Evolutionary conservation across 2,113 vertebrate species (phyloP).

Genomic region (Saccopteryx bilineata): DNA sequence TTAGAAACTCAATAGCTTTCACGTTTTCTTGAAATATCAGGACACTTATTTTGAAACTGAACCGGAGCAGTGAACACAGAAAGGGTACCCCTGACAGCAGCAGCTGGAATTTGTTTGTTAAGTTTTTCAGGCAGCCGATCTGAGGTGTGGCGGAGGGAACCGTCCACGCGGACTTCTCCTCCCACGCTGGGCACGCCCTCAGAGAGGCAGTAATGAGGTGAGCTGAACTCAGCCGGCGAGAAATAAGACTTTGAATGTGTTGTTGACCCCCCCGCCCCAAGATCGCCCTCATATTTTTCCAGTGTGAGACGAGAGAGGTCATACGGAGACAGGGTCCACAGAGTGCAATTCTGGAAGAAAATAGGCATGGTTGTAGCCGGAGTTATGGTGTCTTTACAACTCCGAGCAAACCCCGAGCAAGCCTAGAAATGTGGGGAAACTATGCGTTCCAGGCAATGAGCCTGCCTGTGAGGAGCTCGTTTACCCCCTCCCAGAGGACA

Average conservation of each 20-base stretch:
- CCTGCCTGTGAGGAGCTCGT: background rate
- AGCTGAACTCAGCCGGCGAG: background rate
- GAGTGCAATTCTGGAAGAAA: background rate
- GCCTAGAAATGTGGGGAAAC: background rate
- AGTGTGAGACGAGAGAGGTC: background rate
- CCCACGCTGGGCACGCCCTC: fast-evolving
- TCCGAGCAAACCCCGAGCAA: background rate
- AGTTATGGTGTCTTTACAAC: no score
- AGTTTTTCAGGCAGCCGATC: background rate
- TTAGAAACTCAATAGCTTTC: background rate
- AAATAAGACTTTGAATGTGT: background rate
- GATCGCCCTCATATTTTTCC: background rate
- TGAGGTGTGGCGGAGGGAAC: fast-evolving
- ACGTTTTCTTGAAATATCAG: background rate
- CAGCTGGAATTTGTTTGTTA: fast-evolving
- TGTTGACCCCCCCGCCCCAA: background rate
- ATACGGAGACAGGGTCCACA: fast-evolving
- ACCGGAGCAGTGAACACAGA: background rate
- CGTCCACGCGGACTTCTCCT: fast-evolving
- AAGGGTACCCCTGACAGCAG: fast-evolving
- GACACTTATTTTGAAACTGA: background rate
- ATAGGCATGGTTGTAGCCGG: background rate
- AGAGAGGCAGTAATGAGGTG: fast-evolving
- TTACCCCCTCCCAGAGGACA: background rate
- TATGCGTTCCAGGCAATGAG: background rate